phyloP scores from a whole-genome alignment of 2,113 vertebrate genomes.

The Mola mola region DNA sequence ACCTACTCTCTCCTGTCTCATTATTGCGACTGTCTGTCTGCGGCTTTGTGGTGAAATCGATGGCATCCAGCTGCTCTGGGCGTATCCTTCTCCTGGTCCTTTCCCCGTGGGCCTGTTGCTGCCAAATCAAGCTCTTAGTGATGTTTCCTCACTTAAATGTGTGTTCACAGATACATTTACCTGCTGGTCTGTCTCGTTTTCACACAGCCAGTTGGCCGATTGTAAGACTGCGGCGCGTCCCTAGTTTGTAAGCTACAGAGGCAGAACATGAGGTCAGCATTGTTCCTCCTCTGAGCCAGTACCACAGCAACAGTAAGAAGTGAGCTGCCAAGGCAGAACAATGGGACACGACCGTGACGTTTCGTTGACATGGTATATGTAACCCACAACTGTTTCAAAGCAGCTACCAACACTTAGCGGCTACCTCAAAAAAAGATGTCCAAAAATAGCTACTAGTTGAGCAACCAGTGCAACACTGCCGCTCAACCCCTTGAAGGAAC shows the following conservation, averaged over 20 bases:
- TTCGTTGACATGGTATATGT: no score
- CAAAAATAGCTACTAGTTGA: no score
- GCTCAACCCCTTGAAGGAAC: no score
- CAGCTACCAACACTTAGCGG: neutral
- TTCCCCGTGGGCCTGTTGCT: constrained; percentile 19
- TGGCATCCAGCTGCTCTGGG: constrained; percentile 31
- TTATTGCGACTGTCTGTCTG: constrained; percentile 27
- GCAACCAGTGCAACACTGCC: no score
- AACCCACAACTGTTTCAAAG: no score
- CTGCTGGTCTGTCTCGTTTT: neutral
- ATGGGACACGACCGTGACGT: no score
- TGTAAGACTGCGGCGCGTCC: neutral
- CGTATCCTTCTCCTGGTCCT: constrained; percentile 22
- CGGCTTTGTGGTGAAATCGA: constrained; percentile 40
- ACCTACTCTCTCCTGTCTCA: constrained; percentile 32
- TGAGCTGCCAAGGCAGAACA: no score
- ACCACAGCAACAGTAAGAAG: no score
- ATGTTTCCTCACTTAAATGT: constrained; percentile 1
- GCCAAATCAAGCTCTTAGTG: constrained; percentile 47
- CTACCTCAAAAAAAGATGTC: no score
- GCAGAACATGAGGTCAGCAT: neutral
- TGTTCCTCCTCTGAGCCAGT: no score
- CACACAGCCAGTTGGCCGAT: no score
- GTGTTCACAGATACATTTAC: constrained; percentile 8
- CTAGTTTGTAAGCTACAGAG: no score